Evolutionary conservation across 1,140 invertebrate species (phyloP), one percentile per base, ranked within the genome.

Genomic region (Drosophila eugracilis): DNA sequence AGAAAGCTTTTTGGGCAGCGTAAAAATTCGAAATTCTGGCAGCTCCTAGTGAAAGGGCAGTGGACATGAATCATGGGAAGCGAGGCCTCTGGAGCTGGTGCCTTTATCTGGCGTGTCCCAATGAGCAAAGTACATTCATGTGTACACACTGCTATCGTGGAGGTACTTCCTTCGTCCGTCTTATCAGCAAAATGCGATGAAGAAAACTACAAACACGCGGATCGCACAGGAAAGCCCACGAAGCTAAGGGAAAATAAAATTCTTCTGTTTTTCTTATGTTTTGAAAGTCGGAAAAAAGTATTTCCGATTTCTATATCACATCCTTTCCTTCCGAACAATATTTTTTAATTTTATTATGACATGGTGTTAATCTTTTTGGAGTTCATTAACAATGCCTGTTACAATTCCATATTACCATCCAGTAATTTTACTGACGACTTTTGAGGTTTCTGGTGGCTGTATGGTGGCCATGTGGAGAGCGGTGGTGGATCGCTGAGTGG

Each of bases 81-180:
- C 58, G 53, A 47, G 41, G 60, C 55, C 60, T 37, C 30, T 30
- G 32, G 30, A 39, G 55, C 53, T 66, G 45, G 39, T 86, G 63
- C 66, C 53, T 84, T 85, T 85, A 85, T 85, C 80, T 80, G 54
- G 26, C 22, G 45, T 76, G 76, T 69, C 66, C 77, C 60, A 73
- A 52, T 41, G 52, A 54, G 45, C 48, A 78, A 47, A 52, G 34
- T 53, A 28, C 54, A 44, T 48, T 30, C 14, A 19, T 30, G 14
- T 30, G 54, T 53, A 34, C 36, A 36, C 28, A 50, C 44, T 24
- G 47, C 30, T 71, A 37, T 72, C 60, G 42, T 47, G 28, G 36
- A 52, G 44, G 45, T 75, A 73, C 73, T 81, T 85, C 81, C 81
- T 85, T 85, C 36, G 59, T 47, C 52, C 36, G 47, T 57, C 60